These are phyloP conservation scores for Thalpophila matura DNA, from an alignment of 2,888 invertebrate genomes.

Conservation along the genomic window DNA sequence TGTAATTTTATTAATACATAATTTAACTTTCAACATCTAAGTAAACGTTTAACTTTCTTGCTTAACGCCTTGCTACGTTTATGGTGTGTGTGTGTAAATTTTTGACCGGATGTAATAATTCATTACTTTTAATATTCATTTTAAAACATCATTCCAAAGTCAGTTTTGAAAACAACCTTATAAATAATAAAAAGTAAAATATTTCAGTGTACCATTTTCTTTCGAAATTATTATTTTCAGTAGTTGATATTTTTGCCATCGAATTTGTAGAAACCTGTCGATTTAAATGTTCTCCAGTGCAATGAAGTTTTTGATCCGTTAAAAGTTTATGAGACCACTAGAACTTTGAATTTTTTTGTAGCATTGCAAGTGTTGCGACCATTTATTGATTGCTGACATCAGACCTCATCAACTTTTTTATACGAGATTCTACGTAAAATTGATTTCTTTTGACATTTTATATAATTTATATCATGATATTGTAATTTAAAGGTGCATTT, in stretches of 20 bases:
- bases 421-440: constrained; percentile 15
- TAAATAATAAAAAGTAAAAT: neutral
- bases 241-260: too few species aligned
- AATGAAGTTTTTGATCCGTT: too few species aligned
- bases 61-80: constrained; percentile 7
- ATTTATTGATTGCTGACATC: neutral
- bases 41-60: constrained; percentile 1
- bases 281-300: too few species aligned
- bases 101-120: neutral
- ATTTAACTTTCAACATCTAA: neutral
- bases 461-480: constrained; percentile 18
- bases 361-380: too few species aligned
- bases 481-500: constrained; percentile 19
- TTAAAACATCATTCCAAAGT: constrained; percentile 25
- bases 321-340: too few species aligned
- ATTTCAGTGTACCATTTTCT: neutral
- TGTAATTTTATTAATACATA: too few species aligned
- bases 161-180: constrained; percentile 5
- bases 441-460: constrained; percentile 3
- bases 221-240: too few species aligned
- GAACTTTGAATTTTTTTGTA: too few species aligned
- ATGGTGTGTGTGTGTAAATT: neutral
- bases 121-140: neutral
- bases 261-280: too few species aligned
- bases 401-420: constrained; percentile 1